phyloP scores from a whole-genome alignment of 2,113 vertebrate genomes.

The Numida meleagris region DNA sequence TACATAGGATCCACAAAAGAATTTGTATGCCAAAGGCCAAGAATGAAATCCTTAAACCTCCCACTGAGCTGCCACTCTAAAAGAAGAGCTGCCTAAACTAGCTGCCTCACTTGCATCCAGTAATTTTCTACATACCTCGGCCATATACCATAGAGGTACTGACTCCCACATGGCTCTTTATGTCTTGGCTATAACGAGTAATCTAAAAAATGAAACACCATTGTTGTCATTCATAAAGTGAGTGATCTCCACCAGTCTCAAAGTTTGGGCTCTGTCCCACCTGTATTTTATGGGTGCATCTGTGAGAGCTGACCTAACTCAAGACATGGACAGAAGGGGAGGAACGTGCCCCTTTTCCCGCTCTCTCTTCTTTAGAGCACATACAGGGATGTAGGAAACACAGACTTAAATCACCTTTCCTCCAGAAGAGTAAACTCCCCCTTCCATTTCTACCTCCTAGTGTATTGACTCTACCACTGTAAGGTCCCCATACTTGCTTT shows the following conservation, averaged over 20 bases:
- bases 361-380: not conserved
- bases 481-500: not conserved
- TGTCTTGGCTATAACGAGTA: not conserved
- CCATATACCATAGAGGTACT: not conserved
- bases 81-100: not conserved
- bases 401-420: not conserved
- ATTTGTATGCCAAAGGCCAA: conserved; percentile 6
- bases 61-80: conserved; percentile 13
- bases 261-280: not conserved
- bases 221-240: not conserved
- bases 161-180: not conserved
- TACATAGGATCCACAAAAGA: not conserved
- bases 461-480: not conserved
- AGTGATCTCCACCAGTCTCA: not conserved
- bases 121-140: not conserved
- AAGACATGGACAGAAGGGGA: not conserved
- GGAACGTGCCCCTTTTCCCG: not conserved
- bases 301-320: not conserved
- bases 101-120: not conserved
- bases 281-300: not conserved
- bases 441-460: not conserved
- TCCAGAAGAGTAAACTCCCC: not conserved
- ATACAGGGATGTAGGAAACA: not conserved
- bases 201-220: not conserved
- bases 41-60: conserved; percentile 11